Base-by-base conservation (phyloP, 35 echinoderm and acorn worm species). In the Anneissia japonica region DNA sequence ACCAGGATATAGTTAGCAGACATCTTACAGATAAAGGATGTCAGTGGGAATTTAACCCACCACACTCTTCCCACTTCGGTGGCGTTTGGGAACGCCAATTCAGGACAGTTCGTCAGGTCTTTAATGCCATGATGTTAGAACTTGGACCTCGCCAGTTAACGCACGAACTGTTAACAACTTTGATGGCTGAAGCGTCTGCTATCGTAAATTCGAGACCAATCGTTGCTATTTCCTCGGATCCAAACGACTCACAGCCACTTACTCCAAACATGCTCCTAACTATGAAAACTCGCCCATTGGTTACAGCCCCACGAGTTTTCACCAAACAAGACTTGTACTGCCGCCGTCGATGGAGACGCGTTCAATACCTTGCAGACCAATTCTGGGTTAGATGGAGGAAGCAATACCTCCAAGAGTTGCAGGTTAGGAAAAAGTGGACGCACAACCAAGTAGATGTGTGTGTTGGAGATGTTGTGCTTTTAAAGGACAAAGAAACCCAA, bases 151-250 rank as follows among this genome's bases (percentile, higher is more conserved):
- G 34, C 12, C 83, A 85, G 11, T 74, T 91, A 0, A 92, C 90
- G 0, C 90, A 92, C 36, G 90, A 92, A 13, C 31, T 77, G 0
- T 35, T 92, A 46, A 79, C 80, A 0, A 92, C 90, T 4, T 88
- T 92, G 30, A 92, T 92, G 90, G 79, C 79, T 16, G 90, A 92
- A 77, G 90, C 80, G 10, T 30, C 26, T 37, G 86, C 85, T 29
- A 78, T 92, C 1, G 85, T 92, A 35, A 92, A 88, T 37, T 51
- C 85, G 0, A 7, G 90, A 84, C 90, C 90, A 26, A 80, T 92
- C 32, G 46, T 30, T 33, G 29, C 72, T 0, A 51, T 88, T 3
- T 55, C 77, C 4, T 88, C 90, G 1, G 79, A 92, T 88, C 43
- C 84, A 14, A 72, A 87, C 28, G 78, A 89, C 37, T 31, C 46